Evolutionary conservation across 2,888 invertebrate species (phyloP), one percentile per base, ranked within the genome.

Genomic region (Mechanitis mazaeus): DNA sequence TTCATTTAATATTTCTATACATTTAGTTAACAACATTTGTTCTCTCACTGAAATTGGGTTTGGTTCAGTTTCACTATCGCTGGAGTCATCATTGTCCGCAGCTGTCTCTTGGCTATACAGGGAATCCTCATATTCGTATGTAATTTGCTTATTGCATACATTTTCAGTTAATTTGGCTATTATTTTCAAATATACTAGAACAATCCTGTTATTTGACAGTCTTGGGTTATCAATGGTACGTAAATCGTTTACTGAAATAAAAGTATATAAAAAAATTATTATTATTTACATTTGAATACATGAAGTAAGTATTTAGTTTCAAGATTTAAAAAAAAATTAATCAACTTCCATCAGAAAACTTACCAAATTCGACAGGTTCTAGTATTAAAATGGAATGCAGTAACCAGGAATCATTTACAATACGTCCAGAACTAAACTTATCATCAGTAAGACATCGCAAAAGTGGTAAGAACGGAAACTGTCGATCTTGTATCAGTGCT

Each of bases 1-100:
- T 56, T 94, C 93, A 72, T 95, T 95, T 56, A 96, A 74, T 75
- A 94, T 83, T 60, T 92, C 91, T 67, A 95, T 91, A 73, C 93
- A 93, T 57, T 91, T 90, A 1, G 90, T 90, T 33, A 92, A 75
- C 7, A 91, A 73, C 45, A 80, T 83, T 3, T 88, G 84, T 65
- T 92, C 91, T 66, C 84, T 77, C 9, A 85, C 76, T 0, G 91
- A 85, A 0, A 86, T 85, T 1, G 91, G 86, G 35, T 83, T 86
- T 0, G 82, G 92, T 55, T 92, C 91, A 54, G 80, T 81, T 42
- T 92, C 92, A 68, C 87, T 91, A 63, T 93, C 93, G 57, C 91
- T 92, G 57, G 93, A 93, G 4, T 91, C 90, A 33, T 92, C 92
- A 54, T 90, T 91, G 56, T 93, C 86, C 5, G 90, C 90, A 6